Base-by-base conservation (phyloP, 35 echinoderm and acorn worm genomes). In the Apostichopus japonicus region DNA sequence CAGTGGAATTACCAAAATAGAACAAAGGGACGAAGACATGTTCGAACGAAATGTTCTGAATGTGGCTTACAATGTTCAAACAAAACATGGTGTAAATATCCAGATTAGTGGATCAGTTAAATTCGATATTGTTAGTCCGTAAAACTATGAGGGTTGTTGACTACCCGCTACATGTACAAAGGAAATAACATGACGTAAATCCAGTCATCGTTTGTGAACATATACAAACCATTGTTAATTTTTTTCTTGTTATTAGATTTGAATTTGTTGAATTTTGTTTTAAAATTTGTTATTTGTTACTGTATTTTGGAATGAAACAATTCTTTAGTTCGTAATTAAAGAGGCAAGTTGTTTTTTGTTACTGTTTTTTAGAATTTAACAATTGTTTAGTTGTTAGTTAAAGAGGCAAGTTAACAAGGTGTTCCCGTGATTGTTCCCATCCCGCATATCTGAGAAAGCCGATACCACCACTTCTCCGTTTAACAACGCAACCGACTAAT, bases 91-190 rank as follows among this genome's bases (percentile, higher is more conserved):
- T 44, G 33, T 44, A 4, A 44, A 3, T 44, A 44, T 44, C 33
- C 33, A 44, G 2, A 44, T 44, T 44, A 44, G 33, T 44, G 33
- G 33, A 44, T 44, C 33, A 44, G 33, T 44, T 44, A 44, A 44
- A 44, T 44, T 44, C 33, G 33, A 90, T 90, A 14, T 90, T 77
- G 6, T 53, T 90, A 6, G 24, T 90, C 22, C 88, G 88, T 63
- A 90, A 90, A 90, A 54, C 88, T 53, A 23, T 6, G 15, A 90
- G 65, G 55, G 87, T 67, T 24, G 87, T 90, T 11, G 87, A 90
- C 65, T 90, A 75, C 25, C 88, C 88, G 4, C 4, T 90, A 13
- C 88, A 90, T 77, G 33, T 44, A 44, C 33, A 44, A 44, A 44
- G 33, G 33, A 44, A 44, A 44, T 44, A 4, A 44, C 33, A 44